Evolutionary conservation across 2,888 invertebrate species (phyloP).

Genomic region (Athalia circularis): DNA sequence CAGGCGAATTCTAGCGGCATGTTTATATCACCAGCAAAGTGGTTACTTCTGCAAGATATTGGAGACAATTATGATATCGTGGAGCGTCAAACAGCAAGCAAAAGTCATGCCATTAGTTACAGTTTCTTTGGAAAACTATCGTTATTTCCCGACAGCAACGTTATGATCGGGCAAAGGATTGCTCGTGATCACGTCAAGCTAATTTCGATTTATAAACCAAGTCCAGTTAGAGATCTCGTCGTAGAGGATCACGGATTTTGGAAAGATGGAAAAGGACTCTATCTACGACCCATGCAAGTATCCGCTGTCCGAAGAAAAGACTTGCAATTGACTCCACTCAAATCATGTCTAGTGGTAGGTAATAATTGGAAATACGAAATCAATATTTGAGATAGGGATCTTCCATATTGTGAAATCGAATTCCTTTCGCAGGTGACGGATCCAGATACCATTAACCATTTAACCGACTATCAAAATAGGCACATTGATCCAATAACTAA

Average conservation of each 20-base stretch:
- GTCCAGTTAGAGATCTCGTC: conserved; percentile 53
- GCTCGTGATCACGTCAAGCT: conserved; percentile 53
- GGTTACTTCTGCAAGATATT: conserved; percentile 62
- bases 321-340: conserved; percentile 60
- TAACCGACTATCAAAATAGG: conserved; percentile 72
- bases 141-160: conserved; percentile 66
- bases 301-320: conserved; percentile 63
- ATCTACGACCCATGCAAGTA: conserved; percentile 46
- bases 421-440: conserved; percentile 64
- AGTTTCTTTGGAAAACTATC: conserved; percentile 54
- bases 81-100: not conserved
- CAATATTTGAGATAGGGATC: not conserved
- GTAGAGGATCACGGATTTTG: conserved; percentile 65
- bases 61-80: not conserved
- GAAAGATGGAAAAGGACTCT: conserved; percentile 55
- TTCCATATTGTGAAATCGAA: not conserved
- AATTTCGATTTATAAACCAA: conserved; percentile 63
- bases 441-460: conserved; percentile 71
- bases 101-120: conserved; percentile 3
- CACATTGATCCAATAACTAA: conserved; percentile 68
- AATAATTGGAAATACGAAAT: not conserved
- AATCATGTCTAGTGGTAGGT: conserved; percentile 63
- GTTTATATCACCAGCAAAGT: conserved; percentile 62
- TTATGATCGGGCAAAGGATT: conserved; percentile 55
- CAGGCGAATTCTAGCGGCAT: conserved; percentile 61